Base-by-base conservation (phyloP, 2,113 vertebrate genomes). In the Stercorarius parasiticus region DNA sequence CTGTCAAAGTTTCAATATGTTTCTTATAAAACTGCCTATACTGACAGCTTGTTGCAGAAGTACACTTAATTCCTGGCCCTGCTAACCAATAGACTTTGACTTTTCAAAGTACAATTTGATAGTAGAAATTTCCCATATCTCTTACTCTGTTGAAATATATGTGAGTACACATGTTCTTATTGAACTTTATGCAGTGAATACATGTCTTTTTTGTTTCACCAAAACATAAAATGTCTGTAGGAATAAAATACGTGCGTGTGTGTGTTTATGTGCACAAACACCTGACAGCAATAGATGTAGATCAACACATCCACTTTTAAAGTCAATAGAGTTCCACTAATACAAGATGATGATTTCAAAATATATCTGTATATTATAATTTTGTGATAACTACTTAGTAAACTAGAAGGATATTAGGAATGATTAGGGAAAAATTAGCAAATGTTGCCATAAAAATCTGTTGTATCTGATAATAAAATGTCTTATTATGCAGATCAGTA, bases 11-110 rank as follows among this genome's bases (percentile, higher is more conserved):
- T 95, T 97, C 69, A 88, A 56, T 71, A 45, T 30, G 7, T 91
- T 96, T 90, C 71, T 85, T 93, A 42, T 80, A 86, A 87, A 96
- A 80, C 76, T 92, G 59, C 78, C 71, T 61, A 5, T 21, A 20
- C 67, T 96, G 97, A 97, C 95, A 97, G 94, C 62, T 85, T 78
- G 36, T 32, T 77, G 59, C 82, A 69, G 81, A 85, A 90, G n/a
- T 38, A 6, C 49, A 56, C 85, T 82, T 93, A 91, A 66, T 80
- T 85, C 56, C n/a, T 91, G 72, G 45, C 84, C 70, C 50, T 86
- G 26, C 58, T 82, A 69, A 64, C 73, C 73, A 81, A 32, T 19
- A 67, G 43, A 12, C 45, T 89, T 50, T 20, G 23, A 27, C 79
- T 76, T 76, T 45, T 82, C 71, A 30, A 97, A 92, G 42, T 72